Conservation (phyloP, 2,797 vertebrate species). For the Manis crassicaudata region DNA sequence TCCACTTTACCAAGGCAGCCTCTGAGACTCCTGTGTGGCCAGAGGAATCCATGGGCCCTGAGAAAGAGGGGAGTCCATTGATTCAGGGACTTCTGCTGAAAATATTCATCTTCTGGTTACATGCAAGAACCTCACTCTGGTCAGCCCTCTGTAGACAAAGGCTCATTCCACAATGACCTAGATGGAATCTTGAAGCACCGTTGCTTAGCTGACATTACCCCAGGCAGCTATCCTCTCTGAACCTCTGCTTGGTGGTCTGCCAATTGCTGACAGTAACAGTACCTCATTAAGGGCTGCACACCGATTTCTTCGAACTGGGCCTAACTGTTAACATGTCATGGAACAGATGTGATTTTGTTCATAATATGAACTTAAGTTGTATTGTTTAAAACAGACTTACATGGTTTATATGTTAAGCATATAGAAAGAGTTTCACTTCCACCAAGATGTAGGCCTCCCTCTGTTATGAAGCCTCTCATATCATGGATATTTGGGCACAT, state of each 20-base stretch:
- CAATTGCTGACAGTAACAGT: fast-evolving
- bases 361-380: not conserved
- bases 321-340: not conserved
- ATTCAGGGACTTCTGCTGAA: not conserved
- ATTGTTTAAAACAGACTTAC: not conserved
- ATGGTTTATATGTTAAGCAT: not conserved
- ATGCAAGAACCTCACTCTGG: not conserved
- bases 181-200: too few relatives aligned
- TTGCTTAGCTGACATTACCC: not conserved
- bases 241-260: not conserved
- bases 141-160: not conserved
- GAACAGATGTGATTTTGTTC: not conserved
- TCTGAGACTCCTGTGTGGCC: not conserved
- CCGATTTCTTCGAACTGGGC: not conserved
- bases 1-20: not conserved
- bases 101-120: not conserved
- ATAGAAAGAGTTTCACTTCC: not conserved
- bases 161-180: not conserved
- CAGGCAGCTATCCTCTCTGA: not conserved
- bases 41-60: not conserved
- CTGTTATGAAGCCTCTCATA: too few relatives aligned
- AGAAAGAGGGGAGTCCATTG: not conserved
- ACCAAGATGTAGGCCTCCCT: not conserved
- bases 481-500: not conserved
- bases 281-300: not conserved